Base-by-base conservation (phyloP, 2,888 invertebrate genomes). In the Gortyna flavago region DNA sequence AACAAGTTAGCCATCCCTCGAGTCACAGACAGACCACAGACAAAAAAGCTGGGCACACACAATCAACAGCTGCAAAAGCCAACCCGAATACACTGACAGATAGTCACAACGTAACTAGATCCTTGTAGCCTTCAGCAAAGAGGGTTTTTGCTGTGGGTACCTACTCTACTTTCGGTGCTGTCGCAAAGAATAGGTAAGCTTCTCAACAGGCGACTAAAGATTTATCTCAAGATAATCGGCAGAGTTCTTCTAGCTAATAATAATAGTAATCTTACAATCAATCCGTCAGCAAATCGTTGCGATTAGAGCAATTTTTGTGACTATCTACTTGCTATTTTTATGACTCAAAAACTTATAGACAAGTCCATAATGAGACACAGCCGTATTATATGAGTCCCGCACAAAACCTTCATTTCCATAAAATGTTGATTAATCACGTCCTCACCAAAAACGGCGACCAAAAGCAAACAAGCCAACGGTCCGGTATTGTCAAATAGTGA, bases 401-500 rank as follows among this genome's bases (percentile, higher is more conserved):
- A 29, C 13, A 38, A 29, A 64, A 62, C 32, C 3, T 54, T 7
- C 0, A 61, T 77, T 61, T 68, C 16, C 32, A 38, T 57, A 76
- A 61, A 51, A 65, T 29, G 44, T 51, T 18, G 21, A 44, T n/a
- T 57, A 67, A 67, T 76, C 59, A 76, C 65, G 68, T 66, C n/a
- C 41, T 67, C 44, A 65, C 62, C 81, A 35, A 75, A 76, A 35
- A 41, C 8, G 32, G 35, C 66, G 38, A 38, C 18, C 57, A 68
- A 79, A 83, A 77, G 68, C 35, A 66, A 84, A 78, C 64, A 75
- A 72, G 57, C 59, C 64, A 67, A 66, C 72, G 25, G 48, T 75
- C 57, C 71, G 69, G 77, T 80, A 84, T 83, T 80, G 85, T 80
- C 81, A 77, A 78, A 68, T 76, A 76, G 54, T 79, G 72, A 72